A percentile compares a stretch with the other conserved stretches of the same genome.
These are phyloP conservation scores for Orchestes rusci DNA, from an alignment of 2,888 invertebrate species.

Conservation along the genomic window DNA sequence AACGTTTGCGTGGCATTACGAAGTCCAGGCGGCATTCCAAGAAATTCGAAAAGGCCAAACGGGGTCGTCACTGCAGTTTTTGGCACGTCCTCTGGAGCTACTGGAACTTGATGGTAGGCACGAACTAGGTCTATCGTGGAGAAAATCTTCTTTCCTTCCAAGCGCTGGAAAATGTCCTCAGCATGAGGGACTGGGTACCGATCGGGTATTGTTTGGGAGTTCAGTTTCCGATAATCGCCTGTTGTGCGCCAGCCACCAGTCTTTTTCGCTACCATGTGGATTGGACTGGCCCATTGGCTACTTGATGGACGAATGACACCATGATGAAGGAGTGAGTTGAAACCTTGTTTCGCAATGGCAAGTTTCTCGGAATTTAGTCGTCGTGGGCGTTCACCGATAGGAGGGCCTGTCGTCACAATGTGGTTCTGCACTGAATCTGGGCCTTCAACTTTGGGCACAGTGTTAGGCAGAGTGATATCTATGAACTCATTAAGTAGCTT, in stretches of 20 bases:
- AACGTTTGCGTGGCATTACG: too few species aligned
- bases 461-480: constrained; percentile 1
- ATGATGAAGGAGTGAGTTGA: not conserved
- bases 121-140: too few species aligned
- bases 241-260: constrained; percentile 4
- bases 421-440: not conserved
- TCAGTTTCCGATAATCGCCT: too few species aligned
- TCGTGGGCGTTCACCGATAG: not conserved
- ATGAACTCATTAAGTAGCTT: not conserved
- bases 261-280: constrained; percentile 1
- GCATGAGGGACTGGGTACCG: too few species aligned
- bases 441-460: too few species aligned
- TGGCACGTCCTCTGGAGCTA: too few species aligned
- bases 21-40: constrained; percentile 3
- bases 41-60: too few species aligned
- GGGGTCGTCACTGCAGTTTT: too few species aligned
- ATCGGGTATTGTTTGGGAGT: too few species aligned
- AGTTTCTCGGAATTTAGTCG: not conserved
- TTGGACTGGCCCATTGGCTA: not conserved
- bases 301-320: constrained; percentile 1
- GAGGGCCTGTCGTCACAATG: constrained; percentile 1
- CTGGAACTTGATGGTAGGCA: too few species aligned
- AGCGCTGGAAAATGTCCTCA: too few species aligned
- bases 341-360: not conserved
- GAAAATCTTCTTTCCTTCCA: too few species aligned